Evolutionary conservation across 2,113 vertebrate genomes (phyloP).

Genomic region (Camelus dromedarius): DNA sequence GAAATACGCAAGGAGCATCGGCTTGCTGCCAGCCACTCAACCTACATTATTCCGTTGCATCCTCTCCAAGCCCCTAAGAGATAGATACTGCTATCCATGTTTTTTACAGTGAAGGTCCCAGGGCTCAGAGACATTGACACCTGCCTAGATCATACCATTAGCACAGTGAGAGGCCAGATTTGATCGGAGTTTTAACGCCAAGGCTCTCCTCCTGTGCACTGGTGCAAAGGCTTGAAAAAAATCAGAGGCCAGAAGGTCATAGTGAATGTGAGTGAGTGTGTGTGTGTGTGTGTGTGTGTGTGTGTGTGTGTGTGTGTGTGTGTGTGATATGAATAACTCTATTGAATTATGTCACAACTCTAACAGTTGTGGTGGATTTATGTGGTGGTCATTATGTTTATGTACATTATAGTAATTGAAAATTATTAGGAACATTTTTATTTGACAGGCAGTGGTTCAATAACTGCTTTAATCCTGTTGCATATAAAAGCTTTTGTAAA

Average conservation of each 20-base stretch:
- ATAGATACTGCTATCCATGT: no score
- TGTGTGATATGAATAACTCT: neutral
- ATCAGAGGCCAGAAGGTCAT: neutral
- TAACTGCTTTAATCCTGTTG: conserved; percentile 30
- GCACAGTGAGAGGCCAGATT: neutral
- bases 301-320: neutral
- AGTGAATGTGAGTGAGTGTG: neutral
- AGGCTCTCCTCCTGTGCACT: neutral
- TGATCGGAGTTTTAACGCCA: neutral
- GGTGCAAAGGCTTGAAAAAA: neutral
- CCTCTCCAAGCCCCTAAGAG: neutral
- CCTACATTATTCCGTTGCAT: neutral
- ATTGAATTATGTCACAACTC: neutral
- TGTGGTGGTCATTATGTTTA: neutral
- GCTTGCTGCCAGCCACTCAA: neutral
- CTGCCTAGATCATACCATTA: neutral
- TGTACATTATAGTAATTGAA: neutral
- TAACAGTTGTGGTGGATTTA: conserved; percentile 9
- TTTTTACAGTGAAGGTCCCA: neutral
- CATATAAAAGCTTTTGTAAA: conserved; percentile 26
- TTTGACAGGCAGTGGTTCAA: conserved; percentile 39
- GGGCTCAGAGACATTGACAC: neutral
- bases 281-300: neutral
- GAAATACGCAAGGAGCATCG: neutral
- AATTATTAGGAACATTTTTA: conserved; percentile 17